Conservation (phyloP, 2,797 vertebrate species). For the Apodemus agrarius region DNA sequence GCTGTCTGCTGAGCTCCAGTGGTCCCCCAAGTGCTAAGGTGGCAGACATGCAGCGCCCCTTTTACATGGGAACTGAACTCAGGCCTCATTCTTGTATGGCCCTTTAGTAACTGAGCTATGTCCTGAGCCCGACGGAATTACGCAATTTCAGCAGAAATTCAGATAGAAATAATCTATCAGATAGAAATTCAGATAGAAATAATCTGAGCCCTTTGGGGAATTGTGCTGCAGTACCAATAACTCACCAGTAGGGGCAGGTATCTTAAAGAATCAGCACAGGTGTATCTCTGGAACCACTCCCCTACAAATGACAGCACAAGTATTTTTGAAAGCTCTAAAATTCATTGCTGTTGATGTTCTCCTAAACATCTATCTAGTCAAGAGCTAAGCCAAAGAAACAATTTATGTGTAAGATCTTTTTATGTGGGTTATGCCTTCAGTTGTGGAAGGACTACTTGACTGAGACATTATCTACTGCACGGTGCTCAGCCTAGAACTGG, state of each 20-base stretch:
- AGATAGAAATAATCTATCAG: slow-evolving; percentile 90
- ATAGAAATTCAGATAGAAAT: slow-evolving; percentile 91
- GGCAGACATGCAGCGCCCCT: no score
- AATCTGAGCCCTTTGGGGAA: slow-evolving; percentile 89
- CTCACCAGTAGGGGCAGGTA: slow-evolving; percentile 74
- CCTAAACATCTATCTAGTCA: neutral
- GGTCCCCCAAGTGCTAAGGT: neutral
- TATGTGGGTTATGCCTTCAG: neutral
- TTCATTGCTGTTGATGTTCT: slow-evolving; percentile 22
- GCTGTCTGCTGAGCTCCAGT: neutral
- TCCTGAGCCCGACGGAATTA: slow-evolving; percentile 66
- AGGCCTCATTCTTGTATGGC: neutral
- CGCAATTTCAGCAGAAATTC: slow-evolving; percentile 90
- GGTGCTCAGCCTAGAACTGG: neutral
- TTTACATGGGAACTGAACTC: neutral
- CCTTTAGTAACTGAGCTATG: neutral
- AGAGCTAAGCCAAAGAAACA: neutral
- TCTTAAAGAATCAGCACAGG: slow-evolving; percentile 74
- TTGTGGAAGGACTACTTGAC: neutral
- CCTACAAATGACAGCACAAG: slow-evolving; percentile 19
- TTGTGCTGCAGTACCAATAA: neutral
- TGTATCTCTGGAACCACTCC: slow-evolving; percentile 46
- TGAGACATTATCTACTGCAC: neutral
- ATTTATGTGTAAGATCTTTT: neutral
- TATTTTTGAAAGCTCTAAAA: neutral